phyloP scores from a whole-genome alignment of 2,888 invertebrate species.

The Drosophila recens region DNA sequence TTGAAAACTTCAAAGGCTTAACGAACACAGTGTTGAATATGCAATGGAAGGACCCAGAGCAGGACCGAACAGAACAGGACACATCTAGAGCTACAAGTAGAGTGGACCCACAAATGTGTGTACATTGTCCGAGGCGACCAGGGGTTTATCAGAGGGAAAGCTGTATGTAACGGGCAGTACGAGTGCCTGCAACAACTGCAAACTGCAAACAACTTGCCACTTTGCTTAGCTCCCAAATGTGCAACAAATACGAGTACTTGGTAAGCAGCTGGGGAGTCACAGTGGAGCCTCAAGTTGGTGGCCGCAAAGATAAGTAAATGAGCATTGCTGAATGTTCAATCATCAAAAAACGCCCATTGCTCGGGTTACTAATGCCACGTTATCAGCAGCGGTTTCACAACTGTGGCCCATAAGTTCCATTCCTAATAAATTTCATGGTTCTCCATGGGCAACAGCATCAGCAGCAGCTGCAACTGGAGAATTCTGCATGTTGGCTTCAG shows the following conservation, averaged over 20 bases:
- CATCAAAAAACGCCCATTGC: constrained; percentile 51
- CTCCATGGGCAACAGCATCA: constrained; percentile 32
- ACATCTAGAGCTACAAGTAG: too few relatives aligned
- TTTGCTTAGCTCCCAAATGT: constrained; percentile 68
- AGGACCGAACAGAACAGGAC: not conserved
- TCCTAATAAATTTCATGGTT: constrained; percentile 59
- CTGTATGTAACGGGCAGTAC: constrained; percentile 36
- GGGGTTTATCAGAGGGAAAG: constrained; percentile 63
- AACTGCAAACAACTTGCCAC: constrained; percentile 34
- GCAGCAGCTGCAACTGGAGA: constrained; percentile 34
- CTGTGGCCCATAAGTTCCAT: constrained; percentile 45
- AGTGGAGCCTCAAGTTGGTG: constrained; percentile 36
- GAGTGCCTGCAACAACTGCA: constrained; percentile 29
- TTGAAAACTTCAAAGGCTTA: constrained; percentile 53
- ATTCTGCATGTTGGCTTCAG: constrained; percentile 43
- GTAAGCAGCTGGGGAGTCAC: constrained; percentile 1
- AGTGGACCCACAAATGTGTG: constrained; percentile 35
- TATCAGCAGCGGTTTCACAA: constrained; percentile 57
- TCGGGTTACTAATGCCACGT: constrained; percentile 69
- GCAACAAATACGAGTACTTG: constrained; percentile 54
- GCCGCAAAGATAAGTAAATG: constrained; percentile 60
- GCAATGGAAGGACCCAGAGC: constrained; percentile 29
- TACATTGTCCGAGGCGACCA: constrained; percentile 54
- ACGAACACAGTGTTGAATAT: constrained; percentile 57
- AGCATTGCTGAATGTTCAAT: constrained; percentile 68